Evolutionary conservation across 1,140 invertebrate genomes (phyloP).

Genomic region (Cylas formicarius): DNA sequence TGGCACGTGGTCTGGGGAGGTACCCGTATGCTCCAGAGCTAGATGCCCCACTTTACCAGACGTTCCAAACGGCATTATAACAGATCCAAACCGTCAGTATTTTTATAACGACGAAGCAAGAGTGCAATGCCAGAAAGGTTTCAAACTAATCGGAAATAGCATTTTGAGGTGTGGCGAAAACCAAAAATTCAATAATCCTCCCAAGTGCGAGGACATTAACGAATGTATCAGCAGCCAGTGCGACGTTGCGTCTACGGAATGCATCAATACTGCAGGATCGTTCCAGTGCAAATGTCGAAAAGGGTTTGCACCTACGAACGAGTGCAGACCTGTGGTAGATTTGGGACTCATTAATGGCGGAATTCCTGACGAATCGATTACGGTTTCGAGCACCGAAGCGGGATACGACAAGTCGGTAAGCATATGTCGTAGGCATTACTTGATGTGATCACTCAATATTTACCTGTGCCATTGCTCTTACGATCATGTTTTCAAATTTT

Average conservation of each 20-base stretch:
- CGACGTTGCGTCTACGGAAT: constrained; percentile 84
- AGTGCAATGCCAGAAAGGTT: constrained; percentile 88
- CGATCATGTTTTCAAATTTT: too few relatives aligned
- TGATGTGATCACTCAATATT: constrained; percentile 1
- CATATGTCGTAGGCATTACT: too few relatives aligned
- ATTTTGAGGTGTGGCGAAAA: constrained; percentile 81
- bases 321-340: constrained; percentile 83
- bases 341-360: constrained; percentile 82
- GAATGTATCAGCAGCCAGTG: constrained; percentile 86
- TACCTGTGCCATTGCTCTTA: neutral
- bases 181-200: constrained; percentile 77
- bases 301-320: constrained; percentile 79
- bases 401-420: constrained; percentile 75
- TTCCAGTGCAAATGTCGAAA: constrained; percentile 85
- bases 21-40: constrained; percentile 74
- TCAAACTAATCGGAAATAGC: constrained; percentile 74
- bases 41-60: constrained; percentile 77
- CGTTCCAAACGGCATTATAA: constrained; percentile 77
- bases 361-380: constrained; percentile 82
- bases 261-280: constrained; percentile 82
- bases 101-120: constrained; percentile 85
- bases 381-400: constrained; percentile 71
- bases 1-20: constrained; percentile 90
- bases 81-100: constrained; percentile 66
- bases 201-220: constrained; percentile 87